Percentiles rank a stretch among this genome's conserved stretches.
Evolutionary conservation across 2,888 invertebrate genomes (phyloP).

Genomic region (Idaea straminata): DNA sequence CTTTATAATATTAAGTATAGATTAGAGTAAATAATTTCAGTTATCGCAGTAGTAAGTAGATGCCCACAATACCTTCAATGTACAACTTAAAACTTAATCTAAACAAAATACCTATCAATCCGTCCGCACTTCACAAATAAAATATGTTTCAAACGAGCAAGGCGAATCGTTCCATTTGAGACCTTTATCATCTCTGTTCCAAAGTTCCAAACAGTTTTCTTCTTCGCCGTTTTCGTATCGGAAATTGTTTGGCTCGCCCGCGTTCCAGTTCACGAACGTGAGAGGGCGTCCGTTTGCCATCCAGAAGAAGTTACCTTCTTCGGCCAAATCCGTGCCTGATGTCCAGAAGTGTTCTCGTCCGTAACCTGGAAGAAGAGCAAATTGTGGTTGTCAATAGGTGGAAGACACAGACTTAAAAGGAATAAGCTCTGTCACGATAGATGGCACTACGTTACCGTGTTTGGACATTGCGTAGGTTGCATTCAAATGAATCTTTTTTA

Average conservation of each 20-base stretch:
- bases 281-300: slow-evolving; percentile 94
- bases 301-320: slow-evolving; percentile 96
- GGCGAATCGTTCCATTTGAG: slow-evolving; percentile 97
- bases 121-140: slow-evolving; percentile 91
- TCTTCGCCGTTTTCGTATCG: slow-evolving; percentile 96
- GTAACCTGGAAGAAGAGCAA: slow-evolving; percentile 81
- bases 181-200: slow-evolving; percentile 95
- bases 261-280: slow-evolving; percentile 96
- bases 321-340: slow-evolving; percentile 94
- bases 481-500: no score
- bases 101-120: slow-evolving; percentile 49
- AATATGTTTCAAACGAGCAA: slow-evolving; percentile 95
- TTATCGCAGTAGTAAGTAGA: background rate
- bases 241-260: slow-evolving; percentile 96
- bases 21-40: no score
- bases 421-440: no score
- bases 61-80: background rate
- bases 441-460: no score
- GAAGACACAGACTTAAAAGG: no score
- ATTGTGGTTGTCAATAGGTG: no score
- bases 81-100: slow-evolving; percentile 9
- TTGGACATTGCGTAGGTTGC: no score
- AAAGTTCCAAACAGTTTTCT: slow-evolving; percentile 93
- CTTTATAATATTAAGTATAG: no score
- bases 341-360: slow-evolving; percentile 97